Evolutionary conservation across 2,888 invertebrate species (phyloP).

Genomic region (Ethmia dodecea): DNA sequence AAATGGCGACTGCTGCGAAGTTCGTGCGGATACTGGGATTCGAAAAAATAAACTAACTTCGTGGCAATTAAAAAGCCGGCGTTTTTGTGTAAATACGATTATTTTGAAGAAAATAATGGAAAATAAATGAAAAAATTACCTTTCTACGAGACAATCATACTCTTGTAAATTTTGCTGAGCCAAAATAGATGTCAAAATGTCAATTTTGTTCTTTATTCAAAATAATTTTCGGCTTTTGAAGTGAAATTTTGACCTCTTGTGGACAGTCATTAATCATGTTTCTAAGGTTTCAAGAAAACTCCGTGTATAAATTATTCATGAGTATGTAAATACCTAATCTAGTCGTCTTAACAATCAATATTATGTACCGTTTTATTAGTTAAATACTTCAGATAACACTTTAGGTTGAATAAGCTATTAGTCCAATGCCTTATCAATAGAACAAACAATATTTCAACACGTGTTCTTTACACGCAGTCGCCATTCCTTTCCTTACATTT

Average conservation of each 20-base stretch:
- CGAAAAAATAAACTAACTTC: slow-evolving; percentile 50
- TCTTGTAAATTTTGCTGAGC: slow-evolving; percentile 73
- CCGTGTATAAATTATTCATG: too few relatives aligned
- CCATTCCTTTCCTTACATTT: too few relatives aligned
- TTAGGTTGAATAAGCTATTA: too few relatives aligned
- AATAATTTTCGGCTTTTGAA: slow-evolving; percentile 10
- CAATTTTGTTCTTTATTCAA: slow-evolving; percentile 34
- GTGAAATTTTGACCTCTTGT: not conserved
- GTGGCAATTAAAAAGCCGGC: slow-evolving; percentile 38
- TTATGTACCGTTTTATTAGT: too few relatives aligned
- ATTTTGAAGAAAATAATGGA: slow-evolving; percentile 25
- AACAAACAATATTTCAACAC: too few relatives aligned
- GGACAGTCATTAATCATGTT: slow-evolving; percentile 1
- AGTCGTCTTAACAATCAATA: too few relatives aligned
- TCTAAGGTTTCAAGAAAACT: too few relatives aligned
- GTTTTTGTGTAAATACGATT: slow-evolving; percentile 23
- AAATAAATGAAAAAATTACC: slow-evolving; percentile 43
- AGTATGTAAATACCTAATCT: too few relatives aligned
- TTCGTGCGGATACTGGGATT: slow-evolving; percentile 33
- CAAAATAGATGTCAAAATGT: slow-evolving; percentile 62
- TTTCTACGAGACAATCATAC: slow-evolving; percentile 63
- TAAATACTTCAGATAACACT: too few relatives aligned
- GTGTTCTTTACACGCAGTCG: too few relatives aligned
- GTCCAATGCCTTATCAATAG: too few relatives aligned
- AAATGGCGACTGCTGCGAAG: slow-evolving; percentile 71